Conservation (phyloP, 1,140 invertebrate genomes). For the Octopus bimaculoides region DNA sequence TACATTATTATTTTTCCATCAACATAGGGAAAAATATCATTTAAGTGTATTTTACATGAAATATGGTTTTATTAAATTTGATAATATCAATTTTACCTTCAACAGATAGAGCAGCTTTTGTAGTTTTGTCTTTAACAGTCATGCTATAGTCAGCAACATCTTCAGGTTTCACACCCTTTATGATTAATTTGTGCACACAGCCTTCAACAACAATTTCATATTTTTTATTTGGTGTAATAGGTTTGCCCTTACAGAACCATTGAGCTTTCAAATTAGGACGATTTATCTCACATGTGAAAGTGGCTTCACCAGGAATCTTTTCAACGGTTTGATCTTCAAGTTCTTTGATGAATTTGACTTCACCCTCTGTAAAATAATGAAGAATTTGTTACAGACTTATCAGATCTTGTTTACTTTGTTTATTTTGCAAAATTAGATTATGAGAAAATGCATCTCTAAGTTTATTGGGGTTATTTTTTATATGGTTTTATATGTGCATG, state of each 20-base stretch:
- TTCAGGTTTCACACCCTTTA: conserved; percentile 67
- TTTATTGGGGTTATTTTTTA: too few species aligned
- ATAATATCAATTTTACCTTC: conserved; percentile 37
- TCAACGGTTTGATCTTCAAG: conserved; percentile 47
- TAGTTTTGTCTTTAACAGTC: conserved; percentile 37
- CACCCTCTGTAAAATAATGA: conserved; percentile 38
- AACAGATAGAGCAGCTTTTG: conserved; percentile 39
- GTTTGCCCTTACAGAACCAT: conserved; percentile 80
- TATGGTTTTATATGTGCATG: too few species aligned
- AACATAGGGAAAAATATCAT: not conserved
- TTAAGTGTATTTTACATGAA: too few species aligned
- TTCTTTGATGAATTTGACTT: conserved; percentile 45
- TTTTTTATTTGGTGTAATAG: conserved; percentile 84
- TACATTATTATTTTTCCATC: not conserved
- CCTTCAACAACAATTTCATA: conserved; percentile 83
- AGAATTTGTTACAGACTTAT: too few species aligned
- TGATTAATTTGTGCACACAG: conserved; percentile 71
- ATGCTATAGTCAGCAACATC: conserved; percentile 43
- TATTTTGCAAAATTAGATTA: too few species aligned
- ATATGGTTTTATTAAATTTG: too few species aligned
- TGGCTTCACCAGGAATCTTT: conserved; percentile 44
- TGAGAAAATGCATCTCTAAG: too few species aligned
- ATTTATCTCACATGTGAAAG: conserved; percentile 54
- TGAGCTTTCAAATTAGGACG: conserved; percentile 41
- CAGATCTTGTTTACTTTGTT: too few species aligned